Conservation (phyloP, 1,140 invertebrate species). For the Zaprionus inermis region DNA sequence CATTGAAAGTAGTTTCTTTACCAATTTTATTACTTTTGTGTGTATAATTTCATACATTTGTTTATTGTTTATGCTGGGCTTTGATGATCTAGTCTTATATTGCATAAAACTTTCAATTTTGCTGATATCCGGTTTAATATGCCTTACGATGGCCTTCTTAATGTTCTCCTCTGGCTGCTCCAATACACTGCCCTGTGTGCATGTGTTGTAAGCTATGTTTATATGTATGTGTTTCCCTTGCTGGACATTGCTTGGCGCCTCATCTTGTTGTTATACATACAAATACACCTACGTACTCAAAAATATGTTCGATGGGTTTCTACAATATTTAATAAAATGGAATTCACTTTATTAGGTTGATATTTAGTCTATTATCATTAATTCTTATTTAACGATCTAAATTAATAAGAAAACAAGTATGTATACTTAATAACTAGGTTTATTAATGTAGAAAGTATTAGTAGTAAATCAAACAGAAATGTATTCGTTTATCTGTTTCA, state of each 20-base stretch:
- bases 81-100: not conserved
- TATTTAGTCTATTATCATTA: not conserved
- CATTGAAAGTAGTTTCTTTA: not conserved
- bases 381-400: no score
- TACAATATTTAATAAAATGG: not conserved
- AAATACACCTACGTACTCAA: not conserved
- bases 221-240: not conserved
- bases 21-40: not conserved
- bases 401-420: not conserved
- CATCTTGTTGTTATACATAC: constrained; percentile 2
- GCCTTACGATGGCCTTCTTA: constrained; percentile 39
- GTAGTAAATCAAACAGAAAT: no score
- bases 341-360: no score
- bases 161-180: constrained; percentile 12
- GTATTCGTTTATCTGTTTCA: no score
- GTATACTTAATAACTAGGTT: no score
- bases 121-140: constrained; percentile 70
- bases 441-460: no score
- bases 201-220: constrained; percentile 19
- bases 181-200: not conserved
- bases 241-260: constrained; percentile 27
- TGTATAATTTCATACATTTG: not conserved
- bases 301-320: not conserved
- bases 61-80: not conserved
- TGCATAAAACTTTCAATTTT: constrained; percentile 78